These are phyloP conservation scores for Darevskia mixta DNA, from an alignment of 2,797 vertebrate species.

Conservation along the genomic window DNA sequence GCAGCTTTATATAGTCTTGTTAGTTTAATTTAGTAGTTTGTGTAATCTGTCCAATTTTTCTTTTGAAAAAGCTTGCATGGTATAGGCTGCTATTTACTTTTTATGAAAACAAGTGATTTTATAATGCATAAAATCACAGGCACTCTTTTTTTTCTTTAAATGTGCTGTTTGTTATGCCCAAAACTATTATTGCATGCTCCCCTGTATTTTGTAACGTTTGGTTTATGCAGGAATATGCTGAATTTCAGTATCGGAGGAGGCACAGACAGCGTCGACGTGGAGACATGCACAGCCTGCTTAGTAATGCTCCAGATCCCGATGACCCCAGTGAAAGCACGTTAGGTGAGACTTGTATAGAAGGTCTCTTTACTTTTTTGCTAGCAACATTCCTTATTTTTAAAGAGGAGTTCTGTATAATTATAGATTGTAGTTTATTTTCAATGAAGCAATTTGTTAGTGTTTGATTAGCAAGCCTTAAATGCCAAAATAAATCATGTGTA, in stretches of 20 bases:
- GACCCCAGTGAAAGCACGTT: slow-evolving; percentile 88
- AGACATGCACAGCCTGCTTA: slow-evolving; percentile 92
- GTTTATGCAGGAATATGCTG: slow-evolving; percentile 94
- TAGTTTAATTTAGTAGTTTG: slow-evolving; percentile 45
- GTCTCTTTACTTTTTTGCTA: not conserved
- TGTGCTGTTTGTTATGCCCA: slow-evolving; percentile 67
- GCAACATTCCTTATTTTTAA: not conserved
- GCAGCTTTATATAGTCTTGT: slow-evolving; percentile 36
- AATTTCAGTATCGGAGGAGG: slow-evolving; percentile 97
- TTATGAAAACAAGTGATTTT: slow-evolving; percentile 74
- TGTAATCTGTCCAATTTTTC: slow-evolving; percentile 41
- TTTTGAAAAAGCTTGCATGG: slow-evolving; percentile 67
- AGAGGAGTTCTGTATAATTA: slow-evolving; percentile 7
- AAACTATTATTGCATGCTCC: slow-evolving; percentile 80
- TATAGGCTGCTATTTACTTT: slow-evolving; percentile 66
- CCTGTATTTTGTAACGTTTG: slow-evolving; percentile 83
- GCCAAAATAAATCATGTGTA: not conserved
- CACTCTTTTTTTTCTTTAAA: slow-evolving; percentile 66
- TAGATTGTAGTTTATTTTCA: not conserved
- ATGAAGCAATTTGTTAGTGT: not conserved
- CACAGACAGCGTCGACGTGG: slow-evolving; percentile 92
- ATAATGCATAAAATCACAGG: slow-evolving; percentile 80
- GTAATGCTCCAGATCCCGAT: slow-evolving; percentile 88
- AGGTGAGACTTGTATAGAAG: slow-evolving; percentile 77
- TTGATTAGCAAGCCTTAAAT: not conserved